phyloP scores from a whole-genome alignment of 92 coral and sea anemone genomes.

The Montipora capitata region DNA sequence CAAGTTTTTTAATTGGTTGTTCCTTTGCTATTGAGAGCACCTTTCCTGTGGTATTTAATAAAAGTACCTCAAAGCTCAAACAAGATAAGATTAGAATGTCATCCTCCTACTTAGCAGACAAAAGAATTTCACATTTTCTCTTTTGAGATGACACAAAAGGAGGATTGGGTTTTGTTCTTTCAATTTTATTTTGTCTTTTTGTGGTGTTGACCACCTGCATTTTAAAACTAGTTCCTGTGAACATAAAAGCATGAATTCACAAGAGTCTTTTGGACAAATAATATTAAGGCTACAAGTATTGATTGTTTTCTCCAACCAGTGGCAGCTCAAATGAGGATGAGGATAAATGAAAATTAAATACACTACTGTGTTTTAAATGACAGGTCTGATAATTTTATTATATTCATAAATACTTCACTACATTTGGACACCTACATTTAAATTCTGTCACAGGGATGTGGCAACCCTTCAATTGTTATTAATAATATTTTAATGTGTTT shows the following conservation, averaged over 20 bases:
- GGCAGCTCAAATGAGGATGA: background rate
- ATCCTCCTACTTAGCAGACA: background rate
- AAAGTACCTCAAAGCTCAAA: background rate
- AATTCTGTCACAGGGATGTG: too few species aligned
- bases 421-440: too few species aligned
- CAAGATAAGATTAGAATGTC: background rate
- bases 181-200: background rate
- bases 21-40: background rate
- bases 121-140: background rate
- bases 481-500: too few species aligned
- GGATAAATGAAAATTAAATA: too few species aligned
- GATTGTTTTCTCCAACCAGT: background rate
- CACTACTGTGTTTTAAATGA: too few species aligned
- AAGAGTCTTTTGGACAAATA: background rate
- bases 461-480: too few species aligned
- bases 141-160: background rate
- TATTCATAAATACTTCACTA: too few species aligned
- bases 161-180: background rate
- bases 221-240: background rate
- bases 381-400: too few species aligned
- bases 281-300: background rate
- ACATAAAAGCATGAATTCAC: background rate
- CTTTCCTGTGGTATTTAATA: conserved; percentile 30
- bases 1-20: conserved; percentile 11
- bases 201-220: background rate